Evolutionary conservation across 2,113 vertebrate species (phyloP), one percentile per base, ranked within the genome.

Genomic region (Sprattus sprattus): DNA sequence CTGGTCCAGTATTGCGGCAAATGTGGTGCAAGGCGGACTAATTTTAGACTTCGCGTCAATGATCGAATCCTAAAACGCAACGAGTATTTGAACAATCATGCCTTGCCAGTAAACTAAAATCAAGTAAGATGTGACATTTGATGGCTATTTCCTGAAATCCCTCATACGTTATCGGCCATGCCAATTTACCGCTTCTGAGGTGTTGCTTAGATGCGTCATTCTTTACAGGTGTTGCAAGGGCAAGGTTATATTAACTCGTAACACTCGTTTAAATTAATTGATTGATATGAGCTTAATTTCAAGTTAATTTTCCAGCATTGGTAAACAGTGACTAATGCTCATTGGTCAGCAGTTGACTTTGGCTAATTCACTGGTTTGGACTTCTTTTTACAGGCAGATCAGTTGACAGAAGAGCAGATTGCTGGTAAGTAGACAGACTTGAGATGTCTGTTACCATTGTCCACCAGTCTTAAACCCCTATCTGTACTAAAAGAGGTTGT

Each of bases 361-460:
- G 32, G 13, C 6, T 83, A 25, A 60, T 64, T 32, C 81, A 32
- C 9, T 67, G 9, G 4, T 45, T 15, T 71, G 32, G 47, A 45
- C 28, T 54, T 71, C 6, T 54, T 49, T 87, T 71, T 57, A 49
- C 83, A 91, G 90, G 89, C 90, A 60, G 90, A 91, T 86, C 89
- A 90, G 46, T 86, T 91, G 83, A 91, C 90, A 52, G 90, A 91
- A 67, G 90, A 91, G 49, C 90, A 91, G 81, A 91, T 91, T 81
- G 90, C 90, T 86, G 90, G 90, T 91, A 87, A 88, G 81, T 67
- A 78, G 81, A 28, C 22, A 15, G 16, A 2, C 44, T 84, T 15
- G 16, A 45, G 39, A 44, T 39, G 39, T 13, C 16, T 44, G 16
- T 28, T 49, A 1, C 15, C 3, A 54, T 81, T 46, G 9, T 54